These are phyloP conservation scores for Euproctis similis DNA, from an alignment of 2,888 invertebrate genomes.

Conservation along the genomic window DNA sequence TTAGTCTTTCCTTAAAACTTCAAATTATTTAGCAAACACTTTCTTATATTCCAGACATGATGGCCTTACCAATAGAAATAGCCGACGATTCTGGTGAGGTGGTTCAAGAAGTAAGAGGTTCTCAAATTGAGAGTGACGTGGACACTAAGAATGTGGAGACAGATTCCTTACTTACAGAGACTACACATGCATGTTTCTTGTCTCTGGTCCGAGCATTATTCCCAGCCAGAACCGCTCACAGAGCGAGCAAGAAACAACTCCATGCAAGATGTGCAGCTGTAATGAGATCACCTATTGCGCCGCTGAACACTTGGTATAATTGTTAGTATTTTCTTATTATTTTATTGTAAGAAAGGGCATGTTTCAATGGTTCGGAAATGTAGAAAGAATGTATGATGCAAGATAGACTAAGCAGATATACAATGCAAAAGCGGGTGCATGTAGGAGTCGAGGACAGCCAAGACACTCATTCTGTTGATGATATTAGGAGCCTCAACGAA, in stretches of 20 bases:
- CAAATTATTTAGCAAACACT: too few relatives aligned
- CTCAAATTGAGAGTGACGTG: constrained; percentile 20
- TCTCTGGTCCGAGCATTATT: constrained; percentile 92
- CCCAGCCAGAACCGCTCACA: constrained; percentile 88
- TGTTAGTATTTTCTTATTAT: constrained; percentile 27
- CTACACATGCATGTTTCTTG: constrained; percentile 90
- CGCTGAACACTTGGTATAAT: constrained; percentile 87
- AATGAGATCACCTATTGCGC: constrained; percentile 87
- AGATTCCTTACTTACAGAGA: constrained; percentile 78
- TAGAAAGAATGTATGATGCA: too few relatives aligned
- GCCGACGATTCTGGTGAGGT: constrained; percentile 76
- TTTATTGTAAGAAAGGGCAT: too few relatives aligned
- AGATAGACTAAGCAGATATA: too few relatives aligned
- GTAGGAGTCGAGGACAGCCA: too few relatives aligned
- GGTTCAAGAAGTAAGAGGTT: constrained; percentile 40
- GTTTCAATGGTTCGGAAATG: too few relatives aligned
- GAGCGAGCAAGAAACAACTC: constrained; percentile 85
- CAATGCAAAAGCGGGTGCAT: too few relatives aligned
- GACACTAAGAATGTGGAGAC: constrained; percentile 3
- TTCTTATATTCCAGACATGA: constrained; percentile 75
- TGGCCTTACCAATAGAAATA: constrained; percentile 84
- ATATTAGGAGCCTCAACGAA: too few relatives aligned
- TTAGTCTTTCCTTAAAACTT: too few relatives aligned
- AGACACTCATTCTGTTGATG: too few relatives aligned
- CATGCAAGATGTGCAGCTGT: constrained; percentile 83